These are phyloP conservation scores for Vicugna pacos DNA, from an alignment of 2,113 vertebrate species.

Conservation along the genomic window DNA sequence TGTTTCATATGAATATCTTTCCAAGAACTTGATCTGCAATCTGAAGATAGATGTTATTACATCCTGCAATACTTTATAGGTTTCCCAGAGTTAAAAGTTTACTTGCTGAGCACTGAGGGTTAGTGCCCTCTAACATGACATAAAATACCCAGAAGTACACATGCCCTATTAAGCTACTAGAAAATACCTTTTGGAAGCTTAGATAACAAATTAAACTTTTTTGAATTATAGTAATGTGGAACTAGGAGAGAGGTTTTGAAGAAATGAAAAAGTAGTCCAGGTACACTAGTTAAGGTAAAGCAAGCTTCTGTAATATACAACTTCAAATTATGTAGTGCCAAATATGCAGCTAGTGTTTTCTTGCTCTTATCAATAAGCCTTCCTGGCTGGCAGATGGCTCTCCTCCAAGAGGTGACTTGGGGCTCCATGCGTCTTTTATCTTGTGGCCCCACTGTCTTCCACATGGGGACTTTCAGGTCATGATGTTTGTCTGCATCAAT, in stretches of 20 bases:
- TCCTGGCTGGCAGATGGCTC: neutral
- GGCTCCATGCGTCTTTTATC: neutral
- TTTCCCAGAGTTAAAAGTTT: constrained; percentile 29
- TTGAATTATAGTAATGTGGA: neutral
- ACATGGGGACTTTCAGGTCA: neutral
- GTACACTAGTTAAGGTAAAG: neutral
- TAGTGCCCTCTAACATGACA: neutral
- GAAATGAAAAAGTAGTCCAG: neutral
- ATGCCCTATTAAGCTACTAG: neutral
- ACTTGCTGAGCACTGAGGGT: neutral
- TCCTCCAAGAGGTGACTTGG: neutral
- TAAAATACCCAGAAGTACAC: neutral
- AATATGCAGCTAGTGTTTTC: neutral
- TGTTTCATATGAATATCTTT: neutral
- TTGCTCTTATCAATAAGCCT: neutral
- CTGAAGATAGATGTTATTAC: neutral
- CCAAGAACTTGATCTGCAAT: neutral
- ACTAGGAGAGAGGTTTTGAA: constrained; percentile 13
- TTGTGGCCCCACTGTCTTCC: neutral
- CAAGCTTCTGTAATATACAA: neutral
- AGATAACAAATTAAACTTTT: neutral
- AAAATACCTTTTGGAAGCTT: constrained; percentile 6
- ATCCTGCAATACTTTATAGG: neutral
- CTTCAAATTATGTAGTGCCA: neutral
- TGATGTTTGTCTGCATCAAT: neutral